Percentiles rank a stretch among this genome's conserved stretches.
phyloP scores from a whole-genome alignment of 2,797 vertebrate species.

The Aplochiton taeniatus region DNA sequence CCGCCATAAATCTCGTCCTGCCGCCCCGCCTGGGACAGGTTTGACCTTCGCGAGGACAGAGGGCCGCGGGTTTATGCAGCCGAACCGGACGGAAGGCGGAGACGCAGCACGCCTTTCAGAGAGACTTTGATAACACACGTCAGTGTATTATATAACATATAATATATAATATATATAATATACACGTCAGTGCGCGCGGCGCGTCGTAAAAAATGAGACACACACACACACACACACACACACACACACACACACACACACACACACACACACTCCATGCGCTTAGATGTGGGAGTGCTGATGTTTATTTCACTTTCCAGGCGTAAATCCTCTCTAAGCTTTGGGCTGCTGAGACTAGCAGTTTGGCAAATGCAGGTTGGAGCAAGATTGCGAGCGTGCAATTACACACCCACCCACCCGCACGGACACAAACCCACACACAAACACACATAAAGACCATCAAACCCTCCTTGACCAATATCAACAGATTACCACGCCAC shows the following conservation, averaged over 20 bases:
- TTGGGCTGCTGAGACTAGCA: constrained; percentile 25
- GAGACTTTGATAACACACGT: no score
- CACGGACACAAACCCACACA: neutral
- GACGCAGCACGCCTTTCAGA: no score
- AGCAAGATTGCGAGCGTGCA: constrained; percentile 14
- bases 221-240: neutral
- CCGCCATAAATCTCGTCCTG: no score
- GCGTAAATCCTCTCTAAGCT: constrained; percentile 30
- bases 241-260: constrained; percentile 6
- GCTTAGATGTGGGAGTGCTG: neutral
- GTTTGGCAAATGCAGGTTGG: neutral
- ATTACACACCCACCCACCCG: neutral
- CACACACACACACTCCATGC: neutral
- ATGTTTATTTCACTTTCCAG: constrained; percentile 14
- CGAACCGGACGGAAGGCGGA: no score
- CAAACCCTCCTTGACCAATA: neutral
- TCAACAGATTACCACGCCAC: no score
- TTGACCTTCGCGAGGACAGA: no score
- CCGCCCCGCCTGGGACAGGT: no score
- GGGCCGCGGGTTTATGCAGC: no score
- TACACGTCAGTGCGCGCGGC: no score
- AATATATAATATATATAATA: no score
- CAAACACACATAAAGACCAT: neutral
- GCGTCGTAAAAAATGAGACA: neutral
- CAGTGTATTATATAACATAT: no score